Conservation (phyloP, 2,797 vertebrate genomes). For the Enteromius argenteus region DNA sequence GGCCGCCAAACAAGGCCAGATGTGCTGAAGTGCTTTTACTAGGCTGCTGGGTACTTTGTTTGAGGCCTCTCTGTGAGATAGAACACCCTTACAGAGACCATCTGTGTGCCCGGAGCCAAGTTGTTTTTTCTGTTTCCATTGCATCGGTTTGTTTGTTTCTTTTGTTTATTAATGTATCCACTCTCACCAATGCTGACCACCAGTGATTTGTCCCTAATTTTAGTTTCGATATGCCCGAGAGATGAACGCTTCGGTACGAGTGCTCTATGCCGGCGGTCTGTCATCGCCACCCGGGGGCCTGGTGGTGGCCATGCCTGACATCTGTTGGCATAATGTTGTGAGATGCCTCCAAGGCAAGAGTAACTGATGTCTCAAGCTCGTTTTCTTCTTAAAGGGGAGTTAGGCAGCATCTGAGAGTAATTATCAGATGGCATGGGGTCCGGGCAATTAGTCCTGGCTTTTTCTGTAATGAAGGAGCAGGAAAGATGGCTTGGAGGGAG, state of each 20-base stretch:
- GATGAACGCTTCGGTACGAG: conserved; percentile 33
- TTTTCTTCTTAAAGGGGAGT: conserved; percentile 52
- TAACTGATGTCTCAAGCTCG: conserved; percentile 63
- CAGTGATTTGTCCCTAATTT: conserved; percentile 48
- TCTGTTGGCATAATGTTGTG: conserved; percentile 69
- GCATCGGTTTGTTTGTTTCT: conserved; percentile 42
- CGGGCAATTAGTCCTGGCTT: conserved; percentile 64
- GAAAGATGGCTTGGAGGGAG: conserved; percentile 37
- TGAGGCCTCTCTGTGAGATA: conserved; percentile 52
- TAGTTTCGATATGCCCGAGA: conserved; percentile 39
- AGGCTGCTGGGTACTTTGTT: conserved; percentile 49
- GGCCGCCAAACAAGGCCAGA: conserved; percentile 58
- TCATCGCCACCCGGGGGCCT: conserved; percentile 47
- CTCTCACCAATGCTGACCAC: conserved; percentile 30
- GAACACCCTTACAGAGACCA: conserved; percentile 55
- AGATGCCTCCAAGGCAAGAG: conserved; percentile 63
- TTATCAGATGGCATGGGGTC: conserved; percentile 66
- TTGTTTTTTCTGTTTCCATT: conserved; percentile 56
- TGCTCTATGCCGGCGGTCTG: conserved; percentile 46
- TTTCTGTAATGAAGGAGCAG: conserved; percentile 66
- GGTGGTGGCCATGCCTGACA: conserved; percentile 65
- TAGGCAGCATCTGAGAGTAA: conserved; percentile 66
- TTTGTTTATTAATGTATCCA: conserved; percentile 37
- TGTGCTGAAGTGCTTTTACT: conserved; percentile 60
- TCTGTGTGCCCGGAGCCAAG: conserved; percentile 56